Conservation (phyloP, 2,888 invertebrate species). For the Rosalia funebris region DNA sequence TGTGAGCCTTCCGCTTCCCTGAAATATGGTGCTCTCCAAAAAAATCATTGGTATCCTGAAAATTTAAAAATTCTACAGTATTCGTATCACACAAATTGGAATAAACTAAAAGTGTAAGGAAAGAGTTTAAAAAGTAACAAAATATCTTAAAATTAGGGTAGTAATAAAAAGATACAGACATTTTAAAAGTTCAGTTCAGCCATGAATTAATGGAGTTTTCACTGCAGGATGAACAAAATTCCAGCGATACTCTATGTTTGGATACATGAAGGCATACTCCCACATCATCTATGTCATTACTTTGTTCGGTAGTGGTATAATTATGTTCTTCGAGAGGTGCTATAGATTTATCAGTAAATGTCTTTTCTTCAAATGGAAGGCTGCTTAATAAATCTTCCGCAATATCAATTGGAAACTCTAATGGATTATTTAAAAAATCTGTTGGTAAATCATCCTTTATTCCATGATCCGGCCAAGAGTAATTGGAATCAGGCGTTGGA, state of each 20-base stretch:
- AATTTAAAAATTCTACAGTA: conserved; percentile 48
- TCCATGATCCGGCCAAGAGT: conserved; percentile 34
- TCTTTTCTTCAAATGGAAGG: conserved; percentile 25
- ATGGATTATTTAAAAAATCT: conserved; percentile 36
- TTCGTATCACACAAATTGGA: conserved; percentile 26
- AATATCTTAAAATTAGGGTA: conserved; percentile 31
- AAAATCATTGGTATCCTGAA: conserved; percentile 45
- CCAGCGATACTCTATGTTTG: conserved; percentile 68
- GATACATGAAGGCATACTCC: conserved; percentile 71
- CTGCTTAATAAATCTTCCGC: conserved; percentile 33
- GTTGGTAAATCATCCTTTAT: conserved; percentile 34
- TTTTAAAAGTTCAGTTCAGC: conserved; percentile 52
- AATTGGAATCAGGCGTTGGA: conserved; percentile 42
- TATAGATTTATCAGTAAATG: neutral
- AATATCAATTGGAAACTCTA: conserved; percentile 40
- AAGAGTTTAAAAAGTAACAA: conserved; percentile 43
- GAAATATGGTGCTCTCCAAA: conserved; percentile 26
- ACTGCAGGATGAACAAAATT: conserved; percentile 69
- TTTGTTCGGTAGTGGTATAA: conserved; percentile 45
- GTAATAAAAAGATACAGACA: conserved; percentile 54
- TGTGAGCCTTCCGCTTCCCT: conserved; percentile 46
- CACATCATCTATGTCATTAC: conserved; percentile 51
- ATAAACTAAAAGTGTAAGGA: conserved; percentile 50
- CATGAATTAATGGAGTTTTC: conserved; percentile 61
- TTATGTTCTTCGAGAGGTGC: conserved; percentile 52